Evolutionary conservation across 2,888 invertebrate species (phyloP).

Genomic region (Dolichomitus sp.): DNA sequence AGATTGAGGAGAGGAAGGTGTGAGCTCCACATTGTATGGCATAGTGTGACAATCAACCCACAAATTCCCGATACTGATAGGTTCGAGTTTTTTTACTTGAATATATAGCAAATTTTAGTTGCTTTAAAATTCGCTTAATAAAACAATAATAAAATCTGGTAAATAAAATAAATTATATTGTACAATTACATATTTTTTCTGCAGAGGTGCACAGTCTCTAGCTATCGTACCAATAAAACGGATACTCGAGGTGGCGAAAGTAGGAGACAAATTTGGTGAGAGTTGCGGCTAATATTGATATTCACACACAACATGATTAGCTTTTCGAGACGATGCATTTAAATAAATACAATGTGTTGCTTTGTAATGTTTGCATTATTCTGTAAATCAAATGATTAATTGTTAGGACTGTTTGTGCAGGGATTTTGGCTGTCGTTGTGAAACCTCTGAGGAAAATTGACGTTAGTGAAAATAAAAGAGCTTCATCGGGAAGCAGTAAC

Average conservation of each 20-base stretch:
- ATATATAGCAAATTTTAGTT: neutral
- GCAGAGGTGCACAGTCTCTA: neutral
- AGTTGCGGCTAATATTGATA: neutral
- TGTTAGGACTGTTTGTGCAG: neutral
- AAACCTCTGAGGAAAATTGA: neutral
- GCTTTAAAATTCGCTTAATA: neutral
- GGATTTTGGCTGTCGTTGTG: slow-evolving; percentile 25
- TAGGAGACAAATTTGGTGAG: neutral
- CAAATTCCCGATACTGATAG: neutral
- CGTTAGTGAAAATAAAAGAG: neutral
- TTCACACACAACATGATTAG: neutral
- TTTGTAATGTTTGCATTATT: no score
- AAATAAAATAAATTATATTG: neutral
- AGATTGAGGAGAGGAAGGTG: neutral
- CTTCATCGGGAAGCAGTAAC: neutral
- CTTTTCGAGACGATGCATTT: no score
- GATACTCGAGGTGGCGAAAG: neutral
- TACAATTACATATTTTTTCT: no score
- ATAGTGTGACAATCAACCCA: neutral
- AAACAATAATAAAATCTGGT: neutral
- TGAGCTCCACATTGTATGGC: neutral
- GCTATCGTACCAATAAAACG: neutral
- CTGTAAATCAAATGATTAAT: neutral
- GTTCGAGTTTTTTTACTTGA: neutral
- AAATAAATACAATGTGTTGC: no score